Conservation (phyloP, 2,797 vertebrate species). For the Epinephelus awoara region DNA sequence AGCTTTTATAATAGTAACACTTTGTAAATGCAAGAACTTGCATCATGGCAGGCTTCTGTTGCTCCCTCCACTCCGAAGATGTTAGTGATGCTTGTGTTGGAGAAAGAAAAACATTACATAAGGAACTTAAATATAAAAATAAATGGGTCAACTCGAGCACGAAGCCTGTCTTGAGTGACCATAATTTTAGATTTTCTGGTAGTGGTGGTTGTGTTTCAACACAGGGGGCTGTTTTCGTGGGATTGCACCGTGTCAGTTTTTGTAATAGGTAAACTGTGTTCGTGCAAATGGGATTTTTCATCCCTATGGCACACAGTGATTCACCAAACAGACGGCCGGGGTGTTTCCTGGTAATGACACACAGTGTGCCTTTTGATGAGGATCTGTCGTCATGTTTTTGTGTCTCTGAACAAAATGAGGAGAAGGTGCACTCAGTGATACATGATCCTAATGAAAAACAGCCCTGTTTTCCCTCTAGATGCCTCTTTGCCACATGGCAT, state of each 20-base stretch:
- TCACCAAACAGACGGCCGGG: conserved; percentile 50
- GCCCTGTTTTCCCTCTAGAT: conserved; percentile 51
- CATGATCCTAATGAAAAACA: conserved; percentile 73
- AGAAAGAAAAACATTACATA: conserved; percentile 45
- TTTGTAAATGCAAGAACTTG: conserved; percentile 29
- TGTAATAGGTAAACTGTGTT: conserved; percentile 56
- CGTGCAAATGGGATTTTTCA: conserved; percentile 59
- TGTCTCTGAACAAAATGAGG: conserved; percentile 55
- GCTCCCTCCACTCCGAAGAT: conserved; percentile 26
- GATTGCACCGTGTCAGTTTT: conserved; percentile 44
- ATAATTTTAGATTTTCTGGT: conserved; percentile 35
- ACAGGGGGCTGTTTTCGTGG: conserved; percentile 37
- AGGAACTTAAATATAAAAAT: conserved; percentile 43
- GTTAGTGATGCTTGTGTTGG: conserved; percentile 18
- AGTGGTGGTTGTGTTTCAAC: conserved; percentile 33
- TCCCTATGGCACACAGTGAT: conserved; percentile 47
- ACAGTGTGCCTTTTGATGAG: conserved; percentile 60
- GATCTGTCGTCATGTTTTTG: conserved; percentile 56
- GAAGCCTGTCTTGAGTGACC: conserved; percentile 31
- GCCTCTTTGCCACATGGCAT: conserved; percentile 51
- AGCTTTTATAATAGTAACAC: conserved; percentile 12
- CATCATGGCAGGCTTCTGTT: conserved; percentile 25
- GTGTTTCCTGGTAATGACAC: conserved; percentile 71
- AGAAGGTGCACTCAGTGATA: conserved; percentile 55
- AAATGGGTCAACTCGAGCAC: conserved; percentile 52